Evolutionary conservation across 2,113 vertebrate genomes (phyloP), one percentile per base, ranked within the genome.

Genomic region (Hyperopisus bebe): DNA sequence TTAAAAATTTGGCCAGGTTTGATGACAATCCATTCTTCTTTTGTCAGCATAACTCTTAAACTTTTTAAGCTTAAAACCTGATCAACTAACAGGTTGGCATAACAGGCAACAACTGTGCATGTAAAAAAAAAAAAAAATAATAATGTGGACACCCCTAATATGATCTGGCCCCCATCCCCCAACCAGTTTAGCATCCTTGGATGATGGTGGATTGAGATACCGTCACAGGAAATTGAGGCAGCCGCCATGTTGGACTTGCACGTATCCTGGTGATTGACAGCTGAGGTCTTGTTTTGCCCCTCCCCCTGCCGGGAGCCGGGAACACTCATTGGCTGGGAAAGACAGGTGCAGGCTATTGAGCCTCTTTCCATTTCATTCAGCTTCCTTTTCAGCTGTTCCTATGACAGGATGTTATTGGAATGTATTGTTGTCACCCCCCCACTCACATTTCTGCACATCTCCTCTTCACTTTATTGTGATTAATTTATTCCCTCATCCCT

Each of bases 331-430:
- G 74, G 74, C 17, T 80, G 74, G 74, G 74, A 39, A 42, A 19
- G 74, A 80, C 74, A 80, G 74, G 35, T 80, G 74, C 74, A 42
- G 74, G 35, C 74, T 80, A 39, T 42, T 35, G 74, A 80, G 6
- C 74, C 15, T 80, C 35, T 80, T 42, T 80, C 35, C 74, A 42
- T 80, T 80, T 17, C 35, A 80, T 17, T 42, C 74, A 39, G 8
- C 74, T 80, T 42, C 15, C 15, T 42, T n/a, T 80, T 80, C 35
- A 80, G 74, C 74, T 85, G 21, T 85, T 77, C 21, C 19, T 88
- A 42, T 77, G 66, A 50, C n/a, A 48, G 17, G 27, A 88, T 74
- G 88, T 88, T 47, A 77, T 77, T 50, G 88, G 46, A 50, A 88
- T 88, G 88, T 77, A 51, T 51, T 11, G 11, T 42, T 66, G 42